Conservation (phyloP, 1,140 invertebrate genomes). For the Lordiphosa stackelbergi region DNA sequence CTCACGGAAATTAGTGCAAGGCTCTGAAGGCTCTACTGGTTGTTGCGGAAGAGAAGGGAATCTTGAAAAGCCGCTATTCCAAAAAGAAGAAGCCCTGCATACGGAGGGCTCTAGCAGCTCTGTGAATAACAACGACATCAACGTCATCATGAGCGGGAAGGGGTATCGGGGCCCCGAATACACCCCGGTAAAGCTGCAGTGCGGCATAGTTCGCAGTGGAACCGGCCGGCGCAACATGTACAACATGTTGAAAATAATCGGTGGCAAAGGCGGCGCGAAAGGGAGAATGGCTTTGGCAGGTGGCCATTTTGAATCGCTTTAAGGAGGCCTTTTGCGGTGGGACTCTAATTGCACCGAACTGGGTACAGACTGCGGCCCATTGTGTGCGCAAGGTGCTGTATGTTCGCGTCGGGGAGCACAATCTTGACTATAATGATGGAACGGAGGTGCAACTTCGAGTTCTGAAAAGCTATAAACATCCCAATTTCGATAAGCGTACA, state of each 20-base stretch:
- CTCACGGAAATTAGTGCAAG: no score
- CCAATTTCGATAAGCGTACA: constrained; percentile 89
- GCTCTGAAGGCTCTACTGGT: no score
- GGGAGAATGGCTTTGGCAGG: constrained; percentile 95
- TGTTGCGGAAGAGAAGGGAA: no score
- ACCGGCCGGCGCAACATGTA: constrained; percentile 73
- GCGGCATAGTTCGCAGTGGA: constrained; percentile 64
- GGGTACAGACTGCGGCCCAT: constrained; percentile 95
- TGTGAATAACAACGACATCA: constrained; percentile 53
- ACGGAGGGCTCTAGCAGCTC: constrained; percentile 7
- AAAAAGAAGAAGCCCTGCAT: constrained; percentile 15
- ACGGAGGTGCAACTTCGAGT: constrained; percentile 87
- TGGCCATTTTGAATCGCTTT: constrained; percentile 90
- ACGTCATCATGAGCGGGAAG: constrained; percentile 65
- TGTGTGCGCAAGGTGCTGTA: constrained; percentile 88
- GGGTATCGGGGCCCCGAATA: constrained; percentile 71
- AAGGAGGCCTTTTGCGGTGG: constrained; percentile 94
- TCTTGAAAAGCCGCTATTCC: no score
- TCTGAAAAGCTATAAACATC: constrained; percentile 86
- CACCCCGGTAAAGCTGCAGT: constrained; percentile 61
- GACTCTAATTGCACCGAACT: constrained; percentile 89
- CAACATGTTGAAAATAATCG: constrained; percentile 88
- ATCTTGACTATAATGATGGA: constrained; percentile 83
- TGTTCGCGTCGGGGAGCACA: constrained; percentile 90
- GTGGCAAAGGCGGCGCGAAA: constrained; percentile 85